Evolutionary conservation across 1,140 invertebrate species (phyloP), one percentile per base, ranked within the genome.

Genomic region (Daktulosphaira vitifoliae): DNA sequence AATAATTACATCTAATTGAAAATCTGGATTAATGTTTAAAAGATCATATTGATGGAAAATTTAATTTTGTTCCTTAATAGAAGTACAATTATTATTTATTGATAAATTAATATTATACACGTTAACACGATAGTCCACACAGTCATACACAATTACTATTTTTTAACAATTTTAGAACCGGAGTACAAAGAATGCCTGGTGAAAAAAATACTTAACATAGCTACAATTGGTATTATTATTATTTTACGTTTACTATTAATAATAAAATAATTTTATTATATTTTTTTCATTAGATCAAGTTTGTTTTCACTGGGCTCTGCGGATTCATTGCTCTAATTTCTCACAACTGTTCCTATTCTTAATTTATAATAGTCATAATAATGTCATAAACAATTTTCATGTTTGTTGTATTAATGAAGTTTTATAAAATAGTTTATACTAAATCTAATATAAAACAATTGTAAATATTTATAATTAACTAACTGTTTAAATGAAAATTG

Each of bases 71-170:
- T n/a, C n/a, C n/a, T n/a, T n/a, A n/a, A n/a, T n/a, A n/a, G n/a
- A n/a, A n/a, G n/a, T n/a, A n/a, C n/a, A n/a, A n/a, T n/a, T n/a
- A n/a, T n/a, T n/a, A n/a, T n/a, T n/a, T n/a, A n/a, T n/a, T n/a
- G n/a, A n/a, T n/a, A n/a, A n/a, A n/a, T n/a, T n/a, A n/a, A n/a
- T n/a, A n/a, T n/a, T n/a, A n/a, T n/a, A n/a, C n/a, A n/a, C n/a
- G 73, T 93, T 22, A 95, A 95, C 75, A 87, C 87, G 2, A 89
- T 90, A 69, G 89, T 95, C 4, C 91, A 94, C 72, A 84, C 90
- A 37, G 76, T 94, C 29, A 96, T 96, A 91, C 95, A 96, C 74
- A 79, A 82, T 0, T 96, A 96, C 73, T 96, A 96, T 74, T 78
- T 92, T 66, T 76, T 95, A 51, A 83, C 90, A n/a, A 88, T 90